Percentiles rank a stretch among this genome's conserved stretches.
Conservation (phyloP, 2,113 vertebrate genomes). For the Vulpes ferrilata region DNA sequence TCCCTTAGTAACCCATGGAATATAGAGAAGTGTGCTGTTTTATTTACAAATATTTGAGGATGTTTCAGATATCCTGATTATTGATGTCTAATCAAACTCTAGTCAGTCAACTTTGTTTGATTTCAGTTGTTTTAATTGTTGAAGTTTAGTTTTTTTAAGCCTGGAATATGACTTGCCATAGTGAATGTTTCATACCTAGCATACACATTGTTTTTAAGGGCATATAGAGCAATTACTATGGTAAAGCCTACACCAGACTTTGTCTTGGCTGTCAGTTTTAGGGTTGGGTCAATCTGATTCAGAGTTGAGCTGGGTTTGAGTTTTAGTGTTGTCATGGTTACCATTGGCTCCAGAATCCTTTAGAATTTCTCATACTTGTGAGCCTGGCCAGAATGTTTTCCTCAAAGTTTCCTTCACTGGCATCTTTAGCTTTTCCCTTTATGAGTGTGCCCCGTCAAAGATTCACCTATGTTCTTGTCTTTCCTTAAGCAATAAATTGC, state of each 20-base stretch:
- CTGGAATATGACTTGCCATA: background rate
- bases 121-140: background rate
- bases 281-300: background rate
- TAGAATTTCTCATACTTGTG: background rate
- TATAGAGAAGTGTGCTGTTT: background rate
- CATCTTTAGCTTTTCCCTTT: background rate
- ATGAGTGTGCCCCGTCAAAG: background rate
- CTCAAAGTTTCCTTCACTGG: background rate
- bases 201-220: background rate
- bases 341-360: background rate
- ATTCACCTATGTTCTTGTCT: background rate
- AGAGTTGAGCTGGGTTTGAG: background rate
- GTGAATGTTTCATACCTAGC: background rate
- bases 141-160: background rate
- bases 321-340: background rate
- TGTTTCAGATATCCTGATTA: background rate
- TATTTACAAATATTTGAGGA: background rate
- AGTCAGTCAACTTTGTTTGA: background rate
- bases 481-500: background rate
- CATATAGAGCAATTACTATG: background rate
- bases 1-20: background rate
- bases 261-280: background rate
- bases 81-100: conserved; percentile 11
- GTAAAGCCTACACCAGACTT: background rate
- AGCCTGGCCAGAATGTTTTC: background rate